phyloP scores from a whole-genome alignment of 2,888 invertebrate species.

The Drosophila borborema region DNA sequence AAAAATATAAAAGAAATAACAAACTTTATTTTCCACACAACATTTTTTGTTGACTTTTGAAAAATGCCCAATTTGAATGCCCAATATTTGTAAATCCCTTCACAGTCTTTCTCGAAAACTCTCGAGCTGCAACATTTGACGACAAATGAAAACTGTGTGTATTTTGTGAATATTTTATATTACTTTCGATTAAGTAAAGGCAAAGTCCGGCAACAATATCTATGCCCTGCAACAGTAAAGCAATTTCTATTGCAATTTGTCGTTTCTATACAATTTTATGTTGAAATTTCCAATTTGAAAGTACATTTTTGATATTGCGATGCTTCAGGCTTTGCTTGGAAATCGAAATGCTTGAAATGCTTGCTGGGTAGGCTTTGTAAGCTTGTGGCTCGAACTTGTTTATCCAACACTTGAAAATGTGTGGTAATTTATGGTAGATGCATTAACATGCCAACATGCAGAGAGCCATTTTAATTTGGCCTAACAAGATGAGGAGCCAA shows the following conservation, averaged over 20 bases:
- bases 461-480: conserved; percentile 18
- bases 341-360: background rate
- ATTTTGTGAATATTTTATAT: background rate
- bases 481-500: background rate
- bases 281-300: background rate
- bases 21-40: background rate
- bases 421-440: conserved; percentile 20
- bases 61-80: background rate
- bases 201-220: background rate
- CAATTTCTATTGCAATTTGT: background rate
- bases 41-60: background rate
- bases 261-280: background rate
- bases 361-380: background rate
- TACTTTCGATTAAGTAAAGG: background rate
- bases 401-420: conserved; percentile 35
- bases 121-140: background rate
- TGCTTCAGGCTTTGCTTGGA: background rate
- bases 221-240: too few species aligned
- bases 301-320: background rate
- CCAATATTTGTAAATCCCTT: background rate
- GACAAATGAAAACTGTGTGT: background rate
- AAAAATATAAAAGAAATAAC: too few species aligned
- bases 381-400: conserved; percentile 5
- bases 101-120: background rate
- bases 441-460: conserved; percentile 14